A percentile compares a stretch with the other conserved stretches of the same genome.
These are phyloP conservation scores for Percopsis omiscomaycus DNA, from an alignment of 2,797 vertebrate species.

Conservation along the genomic window DNA sequence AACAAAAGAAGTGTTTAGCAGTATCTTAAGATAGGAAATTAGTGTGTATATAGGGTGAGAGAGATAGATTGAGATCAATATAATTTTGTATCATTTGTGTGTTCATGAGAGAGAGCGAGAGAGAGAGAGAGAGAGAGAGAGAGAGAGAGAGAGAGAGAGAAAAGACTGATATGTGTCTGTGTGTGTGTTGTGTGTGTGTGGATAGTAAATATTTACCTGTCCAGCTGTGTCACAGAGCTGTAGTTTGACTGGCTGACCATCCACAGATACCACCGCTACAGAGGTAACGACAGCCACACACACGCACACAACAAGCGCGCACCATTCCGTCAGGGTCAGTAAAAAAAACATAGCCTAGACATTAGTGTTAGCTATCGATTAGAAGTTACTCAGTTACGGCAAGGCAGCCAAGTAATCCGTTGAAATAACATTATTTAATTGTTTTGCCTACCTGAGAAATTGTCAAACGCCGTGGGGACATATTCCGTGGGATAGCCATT, in stretches of 20 bases:
- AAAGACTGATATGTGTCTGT: conserved; percentile 8
- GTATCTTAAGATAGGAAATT: too few relatives aligned
- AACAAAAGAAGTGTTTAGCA: too few relatives aligned
- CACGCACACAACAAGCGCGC: conserved; percentile 1
- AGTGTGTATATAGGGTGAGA: not conserved
- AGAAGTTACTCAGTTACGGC: not conserved
- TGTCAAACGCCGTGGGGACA: conserved; percentile 82
- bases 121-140: not conserved
- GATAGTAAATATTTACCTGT: conserved; percentile 81
- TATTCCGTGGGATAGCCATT: conserved; percentile 84
- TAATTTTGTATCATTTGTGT: not conserved
- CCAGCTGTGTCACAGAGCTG: conserved; percentile 98
- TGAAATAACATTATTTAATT: not conserved
- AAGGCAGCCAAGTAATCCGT: not conserved
- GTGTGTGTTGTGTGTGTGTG: conserved; percentile 11
- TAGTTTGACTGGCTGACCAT: conserved; percentile 92
- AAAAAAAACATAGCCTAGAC: not conserved
- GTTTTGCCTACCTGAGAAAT: conserved; percentile 78
- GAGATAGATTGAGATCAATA: not conserved
- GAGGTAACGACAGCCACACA: conserved; percentile 33
- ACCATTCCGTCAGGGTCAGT: not conserved
- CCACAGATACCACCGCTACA: conserved; percentile 88
- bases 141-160: not conserved
- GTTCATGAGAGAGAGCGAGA: not conserved
- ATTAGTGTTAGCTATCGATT: not conserved